Base-by-base conservation (phyloP, 2,888 invertebrate species). In the Cephalotes varians region DNA sequence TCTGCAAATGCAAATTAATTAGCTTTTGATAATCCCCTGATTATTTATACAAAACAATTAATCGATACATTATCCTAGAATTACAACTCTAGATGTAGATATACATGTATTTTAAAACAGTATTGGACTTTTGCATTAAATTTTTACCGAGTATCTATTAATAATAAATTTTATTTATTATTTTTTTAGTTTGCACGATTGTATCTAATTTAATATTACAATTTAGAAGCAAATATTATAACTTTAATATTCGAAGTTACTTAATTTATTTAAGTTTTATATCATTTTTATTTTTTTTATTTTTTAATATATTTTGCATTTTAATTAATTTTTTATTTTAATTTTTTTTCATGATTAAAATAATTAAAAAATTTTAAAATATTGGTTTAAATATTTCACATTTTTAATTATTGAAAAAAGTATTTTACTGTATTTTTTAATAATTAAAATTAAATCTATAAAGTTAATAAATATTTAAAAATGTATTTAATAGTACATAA, bases 1-100 rank as follows among this genome's bases (percentile, higher is more conserved):
- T 88, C 76, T 77, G 71, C 84, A 56, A 86, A 88, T 84, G 84
- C 86, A 64, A 71, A 89, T 86, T 90, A 88, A 89, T 88, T 86
- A 86, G 88, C 83, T 86, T 86, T 85, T 86, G 81, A 87, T 86
- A 72, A 49, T 69, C 83, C 81, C 71, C 74, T 85, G 83, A 86
- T 88, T 87, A 89, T 88, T 87, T 88, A 88, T 88, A 88, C 82
- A 62, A 74, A 47, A 37, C 37, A 34, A 71, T 47, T 81, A 37
- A 82, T 76, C 74, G 69, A 84, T 84, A 25, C 62, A 51, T 81
- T 77, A 77, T 81, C 25, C 58, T 44, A 64, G 37, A 37, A 80
- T 80, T 60, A 74, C 47, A 74, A 60, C 15, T 64, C 9, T 34
- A 44, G 6, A 77, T 25, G 12, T 31, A 77, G 31, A 44, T n/a